Percentiles rank a stretch among this genome's conserved stretches.
phyloP scores from a whole-genome alignment of 2,888 invertebrate genomes.

The Cerastis rubricosa region DNA sequence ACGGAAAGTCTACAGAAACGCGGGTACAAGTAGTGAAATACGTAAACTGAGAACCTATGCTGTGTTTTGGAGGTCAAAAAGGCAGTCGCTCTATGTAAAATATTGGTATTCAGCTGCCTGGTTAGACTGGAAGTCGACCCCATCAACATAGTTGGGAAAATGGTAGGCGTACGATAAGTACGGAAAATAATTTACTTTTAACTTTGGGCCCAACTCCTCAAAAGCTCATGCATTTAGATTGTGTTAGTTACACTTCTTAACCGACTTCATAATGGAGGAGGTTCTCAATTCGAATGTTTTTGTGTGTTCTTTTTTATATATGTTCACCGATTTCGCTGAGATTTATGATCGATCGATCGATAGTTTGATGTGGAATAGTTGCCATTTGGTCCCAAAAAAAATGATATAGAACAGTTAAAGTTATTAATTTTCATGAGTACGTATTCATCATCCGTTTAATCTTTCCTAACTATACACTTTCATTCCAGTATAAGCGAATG shows the following conservation, averaged over 20 bases:
- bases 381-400: too few relatives aligned
- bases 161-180: neutral
- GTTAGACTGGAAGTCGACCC: neutral
- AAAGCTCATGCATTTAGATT: neutral
- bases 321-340: too few relatives aligned
- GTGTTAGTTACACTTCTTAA: neutral
- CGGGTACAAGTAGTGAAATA: neutral
- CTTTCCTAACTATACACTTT: neutral
- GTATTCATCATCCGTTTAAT: neutral
- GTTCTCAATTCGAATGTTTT: too few relatives aligned
- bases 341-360: too few relatives aligned
- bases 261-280: too few relatives aligned
- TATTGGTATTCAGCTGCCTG: neutral
- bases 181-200: neutral
- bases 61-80: neutral
- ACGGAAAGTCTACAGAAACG: too few relatives aligned
- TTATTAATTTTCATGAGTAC: neutral
- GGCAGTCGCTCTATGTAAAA: neutral
- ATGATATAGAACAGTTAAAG: neutral
- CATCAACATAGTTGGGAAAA: neutral
- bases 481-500: neutral
- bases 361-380: too few relatives aligned
- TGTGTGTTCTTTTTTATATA: too few relatives aligned
- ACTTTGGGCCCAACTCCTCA: neutral
- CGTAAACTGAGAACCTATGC: neutral